phyloP scores from a whole-genome alignment of 1,140 invertebrate species.

The Drosophila punjabiensis region DNA sequence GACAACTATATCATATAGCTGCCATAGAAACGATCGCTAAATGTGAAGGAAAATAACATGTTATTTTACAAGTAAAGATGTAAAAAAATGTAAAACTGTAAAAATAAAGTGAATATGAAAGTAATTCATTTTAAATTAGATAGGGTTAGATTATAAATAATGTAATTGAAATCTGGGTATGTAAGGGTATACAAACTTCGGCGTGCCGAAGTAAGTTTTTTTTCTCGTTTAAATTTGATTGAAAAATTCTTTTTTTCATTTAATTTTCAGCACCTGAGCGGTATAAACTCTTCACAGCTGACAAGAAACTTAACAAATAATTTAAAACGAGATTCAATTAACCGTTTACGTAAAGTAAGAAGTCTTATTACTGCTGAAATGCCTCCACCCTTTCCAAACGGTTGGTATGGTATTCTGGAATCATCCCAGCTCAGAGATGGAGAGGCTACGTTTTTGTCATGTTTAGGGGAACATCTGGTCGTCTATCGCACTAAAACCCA shows the following conservation, averaged over 20 bases:
- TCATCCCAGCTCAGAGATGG: constrained; percentile 88
- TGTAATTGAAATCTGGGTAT: too few species aligned
- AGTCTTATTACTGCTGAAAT: constrained; percentile 86
- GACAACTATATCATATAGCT: too few species aligned
- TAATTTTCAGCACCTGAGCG: background rate
- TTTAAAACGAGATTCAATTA: constrained; percentile 55
- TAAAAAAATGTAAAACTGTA: too few species aligned
- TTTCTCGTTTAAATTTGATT: background rate
- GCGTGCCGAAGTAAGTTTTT: too few species aligned
- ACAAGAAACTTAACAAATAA: constrained; percentile 7
- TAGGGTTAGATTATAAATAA: too few species aligned
- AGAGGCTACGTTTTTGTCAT: constrained; percentile 88
- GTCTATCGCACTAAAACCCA: constrained; percentile 89
- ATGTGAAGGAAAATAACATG: too few species aligned
- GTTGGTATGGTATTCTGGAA: constrained; percentile 94
- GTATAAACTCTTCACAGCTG: constrained; percentile 2
- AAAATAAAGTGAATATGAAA: too few species aligned
- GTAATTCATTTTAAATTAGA: too few species aligned
- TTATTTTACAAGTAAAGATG: too few species aligned
- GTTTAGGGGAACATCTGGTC: constrained; percentile 91
- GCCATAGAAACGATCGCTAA: too few species aligned
- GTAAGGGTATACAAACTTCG: too few species aligned
- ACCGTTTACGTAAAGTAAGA: constrained; percentile 57
- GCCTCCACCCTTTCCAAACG: constrained; percentile 95
- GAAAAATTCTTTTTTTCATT: background rate